Evolutionary conservation across 2,888 invertebrate species (phyloP).

Genomic region (Cabera pusaria): DNA sequence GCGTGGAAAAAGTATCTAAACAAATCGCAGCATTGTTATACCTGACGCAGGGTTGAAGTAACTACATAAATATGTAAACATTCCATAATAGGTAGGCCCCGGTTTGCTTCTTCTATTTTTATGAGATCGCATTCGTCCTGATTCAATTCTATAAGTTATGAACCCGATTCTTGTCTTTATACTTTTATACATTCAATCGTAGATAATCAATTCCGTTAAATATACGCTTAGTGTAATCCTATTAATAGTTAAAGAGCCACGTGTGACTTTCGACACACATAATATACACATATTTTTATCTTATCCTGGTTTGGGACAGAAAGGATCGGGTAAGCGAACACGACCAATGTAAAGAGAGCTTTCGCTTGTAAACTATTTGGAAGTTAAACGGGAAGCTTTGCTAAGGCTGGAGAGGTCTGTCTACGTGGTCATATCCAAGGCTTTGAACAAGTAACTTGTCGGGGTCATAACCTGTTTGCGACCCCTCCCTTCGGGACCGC

Average conservation of each 20-base stretch:
- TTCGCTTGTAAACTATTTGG: constrained; percentile 34
- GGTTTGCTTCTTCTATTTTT: constrained; percentile 36
- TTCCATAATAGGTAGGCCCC: constrained; percentile 37
- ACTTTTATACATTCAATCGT: constrained; percentile 10
- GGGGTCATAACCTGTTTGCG: constrained; percentile 83
- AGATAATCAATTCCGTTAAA: constrained; percentile 6
- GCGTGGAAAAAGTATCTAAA: constrained; percentile 79
- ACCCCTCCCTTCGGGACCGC: constrained; percentile 77
- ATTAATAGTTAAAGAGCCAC: constrained; percentile 38
- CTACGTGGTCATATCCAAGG: constrained; percentile 60
- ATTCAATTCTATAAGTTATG: constrained; percentile 27
- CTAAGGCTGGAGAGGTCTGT: constrained; percentile 52
- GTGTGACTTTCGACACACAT: constrained; percentile 53
- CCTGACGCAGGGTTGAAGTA: constrained; percentile 55
- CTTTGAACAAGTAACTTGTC: constrained; percentile 80
- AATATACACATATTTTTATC: constrained; percentile 71
- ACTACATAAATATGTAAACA: constrained; percentile 50
- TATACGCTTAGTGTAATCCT: constrained; percentile 13
- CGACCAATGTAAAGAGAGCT: constrained; percentile 49
- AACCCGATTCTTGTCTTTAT: constrained; percentile 22
- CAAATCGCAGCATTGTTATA: constrained; percentile 79
- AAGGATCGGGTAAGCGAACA: constrained; percentile 54
- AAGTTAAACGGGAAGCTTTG: constrained; percentile 39
- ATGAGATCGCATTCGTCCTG: constrained; percentile 29
- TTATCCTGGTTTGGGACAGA: constrained; percentile 76